A percentile compares a stretch with the other conserved stretches of the same genome.
phyloP scores from a whole-genome alignment of 2,888 invertebrate genomes.

The Drosophila rellima region DNA sequence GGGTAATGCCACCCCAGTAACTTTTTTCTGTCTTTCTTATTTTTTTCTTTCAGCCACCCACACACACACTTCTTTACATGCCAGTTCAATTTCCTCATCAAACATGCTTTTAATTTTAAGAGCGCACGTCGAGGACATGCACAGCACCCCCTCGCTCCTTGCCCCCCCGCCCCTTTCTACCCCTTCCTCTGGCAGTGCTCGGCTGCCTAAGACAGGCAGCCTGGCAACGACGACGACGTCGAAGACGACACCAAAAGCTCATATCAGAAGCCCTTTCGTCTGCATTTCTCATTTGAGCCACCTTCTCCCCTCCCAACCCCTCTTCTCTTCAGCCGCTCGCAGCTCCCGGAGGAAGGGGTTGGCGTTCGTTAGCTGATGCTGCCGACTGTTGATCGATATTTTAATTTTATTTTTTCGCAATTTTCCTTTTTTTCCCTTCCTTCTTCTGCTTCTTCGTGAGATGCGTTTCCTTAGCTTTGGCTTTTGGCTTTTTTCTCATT shows the following conservation, averaged over 20 bases:
- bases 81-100: conserved; percentile 80
- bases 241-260: conserved; percentile 45
- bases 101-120: conserved; percentile 80
- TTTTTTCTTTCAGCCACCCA: conserved; percentile 21
- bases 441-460: conserved; percentile 40
- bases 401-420: conserved; percentile 81
- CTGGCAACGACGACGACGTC: conserved; percentile 20
- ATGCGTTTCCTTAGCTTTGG: conserved; percentile 78
- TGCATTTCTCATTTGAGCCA: conserved; percentile 63
- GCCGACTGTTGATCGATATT: conserved; percentile 83
- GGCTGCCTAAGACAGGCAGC: conserved; percentile 53
- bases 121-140: conserved; percentile 67
- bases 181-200: conserved; percentile 10
- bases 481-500: conserved; percentile 70
- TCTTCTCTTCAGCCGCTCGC: neutral
- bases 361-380: conserved; percentile 80
- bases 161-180: conserved; percentile 1
- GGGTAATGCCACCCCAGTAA: conserved; percentile 56
- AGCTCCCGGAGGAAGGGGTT: conserved; percentile 78
- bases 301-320: neutral
- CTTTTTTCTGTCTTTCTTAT: conserved; percentile 39
- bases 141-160: conserved; percentile 25
- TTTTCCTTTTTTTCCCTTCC: conserved; percentile 35
- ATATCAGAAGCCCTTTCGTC: conserved; percentile 68
- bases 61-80: conserved; percentile 46